Percentiles rank a stretch among this genome's conserved stretches.
Evolutionary conservation across 2,888 invertebrate genomes (phyloP).

Genomic region (Amblyjoppa fuscipennis): DNA sequence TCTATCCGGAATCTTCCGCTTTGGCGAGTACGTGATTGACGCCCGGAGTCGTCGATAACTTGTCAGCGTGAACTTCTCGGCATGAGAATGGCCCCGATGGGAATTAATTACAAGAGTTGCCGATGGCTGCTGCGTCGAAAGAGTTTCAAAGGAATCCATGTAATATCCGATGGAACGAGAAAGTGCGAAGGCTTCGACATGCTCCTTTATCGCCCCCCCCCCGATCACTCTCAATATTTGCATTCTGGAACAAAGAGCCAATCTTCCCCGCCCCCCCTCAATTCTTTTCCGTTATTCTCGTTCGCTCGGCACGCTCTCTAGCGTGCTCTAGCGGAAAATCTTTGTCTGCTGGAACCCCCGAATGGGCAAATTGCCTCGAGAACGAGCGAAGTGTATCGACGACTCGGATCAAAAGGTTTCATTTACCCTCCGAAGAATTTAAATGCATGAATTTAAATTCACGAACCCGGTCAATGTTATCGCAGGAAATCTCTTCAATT

Average conservation of each 20-base stretch:
- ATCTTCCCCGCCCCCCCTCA: background rate
- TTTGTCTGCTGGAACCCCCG: background rate
- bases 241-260: slow-evolving; percentile 57
- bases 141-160: slow-evolving; percentile 4
- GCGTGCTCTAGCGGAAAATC: background rate
- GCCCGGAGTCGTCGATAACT: background rate
- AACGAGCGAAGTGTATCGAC: background rate
- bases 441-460: no score
- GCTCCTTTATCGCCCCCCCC: slow-evolving; percentile 1
- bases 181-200: background rate
- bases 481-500: background rate
- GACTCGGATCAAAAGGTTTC: no score
- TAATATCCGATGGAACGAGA: slow-evolving; percentile 24
- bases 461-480: no score
- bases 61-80: background rate
- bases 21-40: background rate
- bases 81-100: slow-evolving; percentile 12
- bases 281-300: slow-evolving; percentile 29
- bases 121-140: background rate
- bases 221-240: slow-evolving; percentile 59
- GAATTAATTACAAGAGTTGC: slow-evolving; percentile 35
- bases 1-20: no score
- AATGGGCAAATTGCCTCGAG: background rate
- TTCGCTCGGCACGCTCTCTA: background rate
- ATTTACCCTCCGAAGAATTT: no score